Evolutionary conservation across 2,888 invertebrate species (phyloP).

Genomic region (Amblyjoppa fuscipennis): DNA sequence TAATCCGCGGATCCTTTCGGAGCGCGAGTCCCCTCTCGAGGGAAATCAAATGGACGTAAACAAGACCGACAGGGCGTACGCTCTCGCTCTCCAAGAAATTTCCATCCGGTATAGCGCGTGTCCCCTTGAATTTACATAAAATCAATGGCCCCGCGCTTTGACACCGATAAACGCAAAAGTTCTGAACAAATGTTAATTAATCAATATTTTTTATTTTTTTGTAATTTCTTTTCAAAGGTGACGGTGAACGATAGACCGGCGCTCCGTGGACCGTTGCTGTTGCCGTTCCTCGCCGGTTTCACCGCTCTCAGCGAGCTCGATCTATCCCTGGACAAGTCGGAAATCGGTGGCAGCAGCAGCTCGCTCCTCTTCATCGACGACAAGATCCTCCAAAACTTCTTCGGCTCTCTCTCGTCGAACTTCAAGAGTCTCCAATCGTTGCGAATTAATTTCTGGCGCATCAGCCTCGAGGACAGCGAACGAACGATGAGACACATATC

Average conservation of each 20-base stretch:
- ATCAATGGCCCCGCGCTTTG: not conserved
- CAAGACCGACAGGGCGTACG: slow-evolving; percentile 2
- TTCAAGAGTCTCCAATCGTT: slow-evolving; percentile 84
- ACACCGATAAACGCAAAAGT: not conserved
- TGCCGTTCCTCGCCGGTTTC: slow-evolving; percentile 86
- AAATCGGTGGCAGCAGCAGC: slow-evolving; percentile 82
- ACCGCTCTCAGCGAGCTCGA: slow-evolving; percentile 86
- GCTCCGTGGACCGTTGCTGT: slow-evolving; percentile 85
- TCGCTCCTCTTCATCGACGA: slow-evolving; percentile 85
- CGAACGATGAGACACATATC: slow-evolving; percentile 82
- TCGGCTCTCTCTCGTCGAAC: slow-evolving; percentile 84
- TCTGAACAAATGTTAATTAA: not conserved
- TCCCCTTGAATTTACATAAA: slow-evolving; percentile 17
- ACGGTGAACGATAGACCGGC: slow-evolving; percentile 85
- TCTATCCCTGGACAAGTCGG: slow-evolving; percentile 85
- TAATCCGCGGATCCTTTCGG: slow-evolving; percentile 24
- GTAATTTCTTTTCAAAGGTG: slow-evolving; percentile 78
- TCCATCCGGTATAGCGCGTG: not conserved
- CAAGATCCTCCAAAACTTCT: slow-evolving; percentile 85
- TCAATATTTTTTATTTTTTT: not conserved
- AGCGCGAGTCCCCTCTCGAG: slow-evolving; percentile 32
- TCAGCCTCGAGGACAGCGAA: slow-evolving; percentile 82
- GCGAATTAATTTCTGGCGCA: slow-evolving; percentile 83
- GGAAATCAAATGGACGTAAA: slow-evolving; percentile 49
- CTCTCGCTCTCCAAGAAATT: slow-evolving; percentile 20